Evolutionary conservation across 1,140 invertebrate species (phyloP).

Genomic region (Drosophila nasuta): DNA sequence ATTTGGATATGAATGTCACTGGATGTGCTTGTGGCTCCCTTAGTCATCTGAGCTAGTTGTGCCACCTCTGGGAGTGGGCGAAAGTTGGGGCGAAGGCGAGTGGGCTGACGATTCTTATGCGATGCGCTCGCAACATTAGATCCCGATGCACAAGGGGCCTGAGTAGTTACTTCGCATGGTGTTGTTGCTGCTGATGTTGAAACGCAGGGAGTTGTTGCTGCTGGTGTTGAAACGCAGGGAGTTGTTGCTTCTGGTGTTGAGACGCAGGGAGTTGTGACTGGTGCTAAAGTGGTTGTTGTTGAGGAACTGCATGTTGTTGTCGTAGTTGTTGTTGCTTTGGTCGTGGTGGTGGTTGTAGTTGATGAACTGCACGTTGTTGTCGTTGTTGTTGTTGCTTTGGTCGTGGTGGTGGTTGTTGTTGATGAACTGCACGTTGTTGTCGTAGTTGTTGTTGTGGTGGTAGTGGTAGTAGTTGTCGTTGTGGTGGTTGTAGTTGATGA

Average conservation of each 20-base stretch:
- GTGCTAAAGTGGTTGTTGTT: conserved; percentile 17
- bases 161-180: neutral
- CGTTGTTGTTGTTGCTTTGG: conserved; percentile 4
- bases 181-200: conserved; percentile 6
- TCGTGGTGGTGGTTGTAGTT: conserved; percentile 15
- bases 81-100: conserved; percentile 30
- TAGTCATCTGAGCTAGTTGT: neutral
- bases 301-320: conserved; percentile 10
- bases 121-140: conserved; percentile 1
- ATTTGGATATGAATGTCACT: conserved; percentile 32
- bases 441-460: conserved; percentile 12
- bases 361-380: conserved; percentile 14
- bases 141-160: neutral
- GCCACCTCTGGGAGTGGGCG: conserved; percentile 43
- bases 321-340: conserved; percentile 14
- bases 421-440: conserved; percentile 9
- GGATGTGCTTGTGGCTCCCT: neutral
- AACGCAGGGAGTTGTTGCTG: neutral
- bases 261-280: neutral
- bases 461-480: conserved; percentile 9
- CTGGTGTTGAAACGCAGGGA: neutral
- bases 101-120: conserved; percentile 16
- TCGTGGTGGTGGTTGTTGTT: conserved; percentile 10
- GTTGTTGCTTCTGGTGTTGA: neutral
- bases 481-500: conserved; percentile 19